A percentile compares a stretch with the other conserved stretches of the same genome.
Evolutionary conservation across 2,888 invertebrate genomes (phyloP).

Genomic region (Cylindroiulus punctatus): DNA sequence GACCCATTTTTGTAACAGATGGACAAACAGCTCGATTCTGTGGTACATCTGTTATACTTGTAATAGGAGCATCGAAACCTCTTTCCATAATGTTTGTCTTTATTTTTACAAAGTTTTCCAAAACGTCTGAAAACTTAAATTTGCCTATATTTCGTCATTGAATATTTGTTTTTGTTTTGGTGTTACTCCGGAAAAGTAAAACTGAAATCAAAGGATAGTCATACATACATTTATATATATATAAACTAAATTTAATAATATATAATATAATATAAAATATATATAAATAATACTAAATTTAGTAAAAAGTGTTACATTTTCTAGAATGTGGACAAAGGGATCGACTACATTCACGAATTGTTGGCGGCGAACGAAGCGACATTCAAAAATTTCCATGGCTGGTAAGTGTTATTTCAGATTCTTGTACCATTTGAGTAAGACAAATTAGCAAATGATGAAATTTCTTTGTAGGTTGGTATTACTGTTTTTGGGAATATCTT

Average conservation of each 20-base stretch:
- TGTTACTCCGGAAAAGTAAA: not conserved
- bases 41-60: not conserved
- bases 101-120: too few relatives aligned
- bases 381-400: conserved; percentile 51
- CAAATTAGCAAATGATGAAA: not conserved
- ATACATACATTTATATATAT: not conserved
- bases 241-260: not conserved
- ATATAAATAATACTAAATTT: not conserved
- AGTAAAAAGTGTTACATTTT: not conserved
- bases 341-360: conserved; percentile 48
- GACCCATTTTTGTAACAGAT: not conserved
- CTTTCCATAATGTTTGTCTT: too few relatives aligned
- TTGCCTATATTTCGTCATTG: not conserved
- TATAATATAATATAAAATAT: too few relatives aligned
- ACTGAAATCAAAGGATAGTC: too few relatives aligned
- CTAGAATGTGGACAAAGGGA: conserved; percentile 25
- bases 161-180: not conserved
- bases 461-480: conserved; percentile 33
- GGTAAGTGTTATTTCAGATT: not conserved
- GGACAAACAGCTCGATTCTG: not conserved
- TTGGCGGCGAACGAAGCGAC: conserved; percentile 47
- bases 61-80: too few relatives aligned
- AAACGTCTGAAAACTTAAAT: too few relatives aligned
- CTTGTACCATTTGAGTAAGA: not conserved
- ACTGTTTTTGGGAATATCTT: conserved; percentile 40